Evolutionary conservation across 92 coral and sea anemone genomes (phyloP).

Genomic region (Palythoa caribaeorum): DNA sequence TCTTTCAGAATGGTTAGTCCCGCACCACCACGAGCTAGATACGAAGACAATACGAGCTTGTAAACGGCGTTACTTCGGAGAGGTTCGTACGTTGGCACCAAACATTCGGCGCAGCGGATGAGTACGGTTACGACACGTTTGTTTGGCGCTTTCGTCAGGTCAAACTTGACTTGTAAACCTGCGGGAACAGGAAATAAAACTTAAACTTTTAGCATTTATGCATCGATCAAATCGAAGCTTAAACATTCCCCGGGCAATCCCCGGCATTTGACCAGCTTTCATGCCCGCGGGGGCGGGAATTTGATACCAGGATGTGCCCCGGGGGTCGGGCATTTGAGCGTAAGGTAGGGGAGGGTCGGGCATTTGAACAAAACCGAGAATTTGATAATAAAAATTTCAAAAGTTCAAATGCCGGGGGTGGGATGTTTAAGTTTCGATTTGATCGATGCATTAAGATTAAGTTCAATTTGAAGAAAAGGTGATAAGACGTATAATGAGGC

Average conservation of each 20-base stretch:
- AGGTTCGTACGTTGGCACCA: slow-evolving; percentile 72
- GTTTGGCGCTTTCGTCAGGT: slow-evolving; percentile 64
- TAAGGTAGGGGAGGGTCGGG: no score
- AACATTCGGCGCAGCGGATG: slow-evolving; percentile 71
- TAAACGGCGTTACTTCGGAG: slow-evolving; percentile 63
- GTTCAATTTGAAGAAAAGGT: not conserved
- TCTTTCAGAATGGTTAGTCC: slow-evolving; percentile 64
- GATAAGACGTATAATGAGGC: no score
- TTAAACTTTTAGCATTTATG: not conserved
- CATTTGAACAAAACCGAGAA: no score
- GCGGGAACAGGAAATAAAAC: not conserved
- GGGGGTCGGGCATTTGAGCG: no score
- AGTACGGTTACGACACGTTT: slow-evolving; percentile 67
- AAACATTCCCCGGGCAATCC: no score
- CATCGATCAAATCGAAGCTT: no score
- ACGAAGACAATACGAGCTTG: slow-evolving; percentile 81
- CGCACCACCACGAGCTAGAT: slow-evolving; percentile 72
- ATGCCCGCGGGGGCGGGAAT: no score
- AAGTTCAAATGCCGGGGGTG: no score
- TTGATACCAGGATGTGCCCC: no score
- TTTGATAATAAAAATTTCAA: no score
- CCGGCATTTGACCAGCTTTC: no score
- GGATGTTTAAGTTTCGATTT: no score
- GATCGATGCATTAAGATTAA: not conserved
- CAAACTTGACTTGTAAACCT: slow-evolving; percentile 78